Evolutionary conservation across 37 sponge, comb jelly and placozoan genomes (phyloP).

Genomic region (Chondrosia reniformis): DNA sequence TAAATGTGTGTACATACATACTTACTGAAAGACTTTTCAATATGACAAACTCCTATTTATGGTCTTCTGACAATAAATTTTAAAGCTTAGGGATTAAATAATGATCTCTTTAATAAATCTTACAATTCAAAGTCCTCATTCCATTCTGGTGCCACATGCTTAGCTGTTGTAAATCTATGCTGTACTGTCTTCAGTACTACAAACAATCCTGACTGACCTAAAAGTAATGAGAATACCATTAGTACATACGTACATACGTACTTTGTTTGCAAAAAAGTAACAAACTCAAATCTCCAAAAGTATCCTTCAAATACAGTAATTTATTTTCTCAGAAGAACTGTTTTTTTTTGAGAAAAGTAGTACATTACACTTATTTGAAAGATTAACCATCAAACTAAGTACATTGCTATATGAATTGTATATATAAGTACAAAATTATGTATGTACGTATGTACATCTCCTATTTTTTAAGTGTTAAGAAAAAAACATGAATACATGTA

Average conservation of each 20-base stretch:
- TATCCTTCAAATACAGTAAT: too few relatives aligned
- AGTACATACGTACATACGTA: not conserved
- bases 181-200: not conserved
- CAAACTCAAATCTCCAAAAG: too few relatives aligned
- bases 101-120: not conserved
- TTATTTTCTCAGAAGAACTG: too few relatives aligned
- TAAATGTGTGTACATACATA: not conserved
- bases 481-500: too few relatives aligned
- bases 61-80: not conserved
- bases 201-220: not conserved
- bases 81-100: not conserved
- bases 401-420: not conserved
- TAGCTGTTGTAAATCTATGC: not conserved
- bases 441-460: not conserved
- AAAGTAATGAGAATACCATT: not conserved
- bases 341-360: too few relatives aligned
- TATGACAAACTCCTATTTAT: not conserved
- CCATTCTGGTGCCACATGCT: not conserved
- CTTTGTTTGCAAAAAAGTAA: too few relatives aligned
- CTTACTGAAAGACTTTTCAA: not conserved
- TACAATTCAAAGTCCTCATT: constrained; percentile 18
- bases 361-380: too few relatives aligned
- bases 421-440: not conserved
- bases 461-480: not conserved
- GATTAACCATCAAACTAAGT: too few relatives aligned